A percentile compares a stretch with the other conserved stretches of the same genome.
These are phyloP conservation scores for Phengaris alcon DNA, from an alignment of 2,888 invertebrate genomes.

Conservation along the genomic window DNA sequence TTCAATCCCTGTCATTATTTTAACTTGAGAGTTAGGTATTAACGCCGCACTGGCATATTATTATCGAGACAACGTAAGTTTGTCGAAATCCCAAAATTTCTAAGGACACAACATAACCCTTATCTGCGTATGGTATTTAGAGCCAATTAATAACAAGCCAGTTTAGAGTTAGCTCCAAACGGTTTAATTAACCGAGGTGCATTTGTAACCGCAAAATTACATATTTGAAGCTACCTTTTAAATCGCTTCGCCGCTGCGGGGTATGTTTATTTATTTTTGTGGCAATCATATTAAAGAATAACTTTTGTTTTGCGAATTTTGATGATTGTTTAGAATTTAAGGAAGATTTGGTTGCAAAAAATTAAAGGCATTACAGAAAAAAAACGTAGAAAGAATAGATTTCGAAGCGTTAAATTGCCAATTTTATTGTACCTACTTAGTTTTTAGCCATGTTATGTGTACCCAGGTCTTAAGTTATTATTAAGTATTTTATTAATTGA, in stretches of 20 bases:
- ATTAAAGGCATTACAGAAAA: too few species aligned
- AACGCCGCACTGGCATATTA: background rate
- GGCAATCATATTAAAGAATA: conserved; percentile 22
- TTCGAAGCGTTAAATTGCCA: too few species aligned
- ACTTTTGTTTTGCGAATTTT: background rate
- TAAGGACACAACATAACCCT: conserved; percentile 44
- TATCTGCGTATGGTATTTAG: conserved; percentile 54
- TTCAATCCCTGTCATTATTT: background rate
- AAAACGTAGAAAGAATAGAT: too few species aligned
- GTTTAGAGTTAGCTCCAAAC: conserved; percentile 43
- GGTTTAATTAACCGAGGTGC: conserved; percentile 65
- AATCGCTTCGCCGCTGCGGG: conserved; percentile 32
- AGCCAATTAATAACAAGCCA: conserved; percentile 67
- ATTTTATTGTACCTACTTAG: too few species aligned
- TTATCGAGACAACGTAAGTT: background rate
- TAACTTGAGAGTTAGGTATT: background rate
- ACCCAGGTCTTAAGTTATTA: too few species aligned
- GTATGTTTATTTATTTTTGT: conserved; percentile 23
- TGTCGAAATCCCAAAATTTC: conserved; percentile 34
- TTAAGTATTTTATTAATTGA: too few species aligned
- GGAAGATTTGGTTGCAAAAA: background rate
- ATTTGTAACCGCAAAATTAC: conserved; percentile 63
- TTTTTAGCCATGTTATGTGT: too few species aligned
- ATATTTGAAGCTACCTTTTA: conserved; percentile 51
- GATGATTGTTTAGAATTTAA: background rate